Conservation (phyloP, 2,797 vertebrate genomes). For the Chelmon rostratus region DNA sequence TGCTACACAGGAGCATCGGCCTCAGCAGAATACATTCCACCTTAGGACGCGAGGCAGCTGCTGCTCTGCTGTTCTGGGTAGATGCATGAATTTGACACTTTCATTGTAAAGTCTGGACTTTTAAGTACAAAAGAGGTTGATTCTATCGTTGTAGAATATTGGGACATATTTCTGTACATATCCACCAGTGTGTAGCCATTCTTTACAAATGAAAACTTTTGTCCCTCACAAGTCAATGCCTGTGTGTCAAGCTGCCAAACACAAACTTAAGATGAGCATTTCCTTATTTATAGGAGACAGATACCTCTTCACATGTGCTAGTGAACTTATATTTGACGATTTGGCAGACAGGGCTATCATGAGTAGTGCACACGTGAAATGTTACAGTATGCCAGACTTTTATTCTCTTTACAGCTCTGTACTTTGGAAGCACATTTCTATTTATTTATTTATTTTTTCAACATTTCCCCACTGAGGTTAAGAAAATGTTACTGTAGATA, state of each 20-base stretch:
- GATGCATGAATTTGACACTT: constrained; percentile 25
- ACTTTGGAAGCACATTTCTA: constrained; percentile 61
- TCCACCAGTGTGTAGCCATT: constrained; percentile 21
- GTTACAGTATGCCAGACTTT: constrained; percentile 27
- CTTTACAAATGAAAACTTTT: constrained; percentile 42
- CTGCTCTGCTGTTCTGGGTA: constrained; percentile 26
- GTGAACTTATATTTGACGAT: constrained; percentile 38
- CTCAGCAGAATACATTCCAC: constrained; percentile 45
- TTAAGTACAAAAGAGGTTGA: constrained; percentile 54
- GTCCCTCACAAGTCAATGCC: constrained; percentile 25
- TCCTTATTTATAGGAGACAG: constrained; percentile 28
- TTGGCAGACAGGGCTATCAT: constrained; percentile 12
- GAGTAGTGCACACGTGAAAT: constrained; percentile 12
- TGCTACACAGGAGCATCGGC: constrained; percentile 5
- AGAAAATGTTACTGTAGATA: constrained; percentile 55
- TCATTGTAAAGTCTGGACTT: constrained; percentile 47
- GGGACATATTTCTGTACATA: constrained; percentile 31
- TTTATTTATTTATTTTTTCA: constrained; percentile 88
- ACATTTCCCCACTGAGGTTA: constrained; percentile 58
- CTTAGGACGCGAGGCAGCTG: constrained; percentile 22
- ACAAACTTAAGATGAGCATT: constrained; percentile 11
- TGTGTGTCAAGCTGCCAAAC: constrained; percentile 18
- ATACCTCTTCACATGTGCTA: constrained; percentile 7
- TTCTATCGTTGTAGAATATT: constrained; percentile 72
- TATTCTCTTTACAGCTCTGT: constrained; percentile 36